Base-by-base conservation (phyloP, 1,140 invertebrate genomes). In the Drosophila cardini region DNA sequence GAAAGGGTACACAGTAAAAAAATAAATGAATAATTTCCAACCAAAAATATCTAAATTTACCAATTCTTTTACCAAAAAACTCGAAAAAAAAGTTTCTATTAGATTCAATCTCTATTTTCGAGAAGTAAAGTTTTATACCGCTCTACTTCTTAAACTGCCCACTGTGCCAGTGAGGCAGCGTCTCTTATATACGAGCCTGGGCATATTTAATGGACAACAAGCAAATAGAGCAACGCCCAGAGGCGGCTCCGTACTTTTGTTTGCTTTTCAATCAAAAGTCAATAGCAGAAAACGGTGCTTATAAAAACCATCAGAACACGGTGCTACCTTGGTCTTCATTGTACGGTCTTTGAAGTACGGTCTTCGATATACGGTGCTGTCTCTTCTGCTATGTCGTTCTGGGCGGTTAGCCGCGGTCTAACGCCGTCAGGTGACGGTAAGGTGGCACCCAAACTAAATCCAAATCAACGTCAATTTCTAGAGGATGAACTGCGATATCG, bases 251-350 rank as follows among this genome's bases (percentile, higher is more conserved):
- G 63, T 63, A 71, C 76, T 61, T 80, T 87, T 87, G 83, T 87
- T 86, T 87, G 72, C 74, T 72, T 89, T 87, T 87, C 84, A 87
- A 87, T 87, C 84, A 86, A 87, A 89, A 87, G 83, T 87, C 84
- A 87, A 87, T 83, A 87, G 83, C 83, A 89, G 73, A 30, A 26
- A 74, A 65, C 60, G 67, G 21, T 5, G 10, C 45, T 42, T 72
- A 76, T 78, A 77, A 78, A 74, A 75, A 65, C 26, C 26, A 26
- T 21, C 15, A 40, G 50, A 15, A 56, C 53, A 57, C 50, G 34
- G 30, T 32, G 13, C 70, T 15, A 32, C 10, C 15, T 13, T 34
- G 26, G 34, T 18, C 40, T 15, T 43, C 21, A 26, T n/a, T 38
- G 34, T 18, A 38, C 11, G n/a, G 13, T n/a, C 11, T n/a, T n/a